Conservation (phyloP, 2,888 invertebrate genomes). For the Griposia aprilina region DNA sequence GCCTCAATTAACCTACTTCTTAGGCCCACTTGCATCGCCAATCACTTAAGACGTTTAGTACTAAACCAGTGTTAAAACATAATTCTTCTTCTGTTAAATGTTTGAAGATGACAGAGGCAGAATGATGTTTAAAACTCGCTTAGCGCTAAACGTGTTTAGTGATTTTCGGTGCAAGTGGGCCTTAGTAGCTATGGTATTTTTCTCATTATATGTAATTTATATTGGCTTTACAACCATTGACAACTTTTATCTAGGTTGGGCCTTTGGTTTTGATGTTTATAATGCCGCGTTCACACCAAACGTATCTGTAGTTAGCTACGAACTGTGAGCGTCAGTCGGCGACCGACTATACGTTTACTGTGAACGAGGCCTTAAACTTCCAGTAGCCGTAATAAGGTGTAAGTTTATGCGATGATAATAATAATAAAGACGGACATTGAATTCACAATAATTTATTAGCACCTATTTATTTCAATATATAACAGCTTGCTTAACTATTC, state of each 20-base stretch:
- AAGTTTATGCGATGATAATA: not conserved
- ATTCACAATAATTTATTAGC: constrained; percentile 69
- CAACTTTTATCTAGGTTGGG: not conserved
- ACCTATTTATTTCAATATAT: constrained; percentile 52
- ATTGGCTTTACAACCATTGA: not conserved
- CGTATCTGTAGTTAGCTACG: too few species aligned
- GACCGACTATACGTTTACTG: not conserved
- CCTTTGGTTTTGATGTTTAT: not conserved
- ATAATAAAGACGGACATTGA: constrained; percentile 7
- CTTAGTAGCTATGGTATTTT: not conserved
- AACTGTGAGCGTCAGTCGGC: not conserved
- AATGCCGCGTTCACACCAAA: too few species aligned
- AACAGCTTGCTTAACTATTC: constrained; percentile 37
- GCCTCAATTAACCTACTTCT: too few species aligned
- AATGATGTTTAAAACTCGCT: too few species aligned
- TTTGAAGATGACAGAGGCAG: too few species aligned
- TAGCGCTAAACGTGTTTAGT: too few species aligned
- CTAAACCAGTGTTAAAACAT: too few species aligned
- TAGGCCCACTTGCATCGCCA: too few species aligned
- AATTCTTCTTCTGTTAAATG: too few species aligned
- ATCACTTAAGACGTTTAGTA: too few species aligned
- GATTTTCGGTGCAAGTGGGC: too few species aligned
- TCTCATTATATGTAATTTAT: not conserved
- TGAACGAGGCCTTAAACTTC: not conserved
- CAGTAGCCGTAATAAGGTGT: not conserved